phyloP scores from a whole-genome alignment of 1,140 invertebrate genomes.

The Nebria ingens region DNA sequence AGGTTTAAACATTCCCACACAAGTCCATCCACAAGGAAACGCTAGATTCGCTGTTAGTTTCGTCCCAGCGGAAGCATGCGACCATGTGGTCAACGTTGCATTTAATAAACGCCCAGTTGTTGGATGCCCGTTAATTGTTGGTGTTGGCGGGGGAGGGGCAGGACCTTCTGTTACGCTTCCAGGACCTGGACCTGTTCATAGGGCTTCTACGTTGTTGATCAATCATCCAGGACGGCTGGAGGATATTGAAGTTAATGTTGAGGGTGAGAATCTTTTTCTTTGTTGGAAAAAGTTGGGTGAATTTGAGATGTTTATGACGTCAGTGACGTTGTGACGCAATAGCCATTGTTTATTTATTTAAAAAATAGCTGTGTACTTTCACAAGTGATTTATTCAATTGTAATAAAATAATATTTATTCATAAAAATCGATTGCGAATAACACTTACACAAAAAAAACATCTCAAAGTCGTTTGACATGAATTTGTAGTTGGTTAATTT shows the following conservation, averaged over 20 bases:
- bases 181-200: slow-evolving; percentile 52
- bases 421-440: too few species aligned
- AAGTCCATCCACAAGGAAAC: slow-evolving; percentile 89
- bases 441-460: too few species aligned
- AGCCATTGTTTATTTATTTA: too few species aligned
- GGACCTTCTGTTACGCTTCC: slow-evolving; percentile 60
- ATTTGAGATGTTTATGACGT: too few species aligned
- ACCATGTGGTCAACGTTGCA: slow-evolving; percentile 91
- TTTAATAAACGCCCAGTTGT: slow-evolving; percentile 83
- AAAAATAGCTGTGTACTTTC: too few species aligned
- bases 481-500: too few species aligned
- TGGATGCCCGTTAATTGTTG: slow-evolving; percentile 70
- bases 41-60: slow-evolving; percentile 90
- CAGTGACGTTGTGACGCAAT: too few species aligned
- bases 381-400: too few species aligned
- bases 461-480: too few species aligned
- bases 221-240: slow-evolving; percentile 72
- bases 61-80: slow-evolving; percentile 82
- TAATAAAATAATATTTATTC: too few species aligned
- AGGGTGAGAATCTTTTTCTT: slow-evolving; percentile 54
- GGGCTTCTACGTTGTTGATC: slow-evolving; percentile 50
- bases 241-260: slow-evolving; percentile 88
- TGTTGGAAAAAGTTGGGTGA: slow-evolving; percentile 11
- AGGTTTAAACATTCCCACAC: slow-evolving; percentile 90
- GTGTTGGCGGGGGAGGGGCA: slow-evolving; percentile 58